These are phyloP conservation scores for Dorcus parallelipipedus DNA, from an alignment of 2,888 invertebrate species.

Conservation along the genomic window DNA sequence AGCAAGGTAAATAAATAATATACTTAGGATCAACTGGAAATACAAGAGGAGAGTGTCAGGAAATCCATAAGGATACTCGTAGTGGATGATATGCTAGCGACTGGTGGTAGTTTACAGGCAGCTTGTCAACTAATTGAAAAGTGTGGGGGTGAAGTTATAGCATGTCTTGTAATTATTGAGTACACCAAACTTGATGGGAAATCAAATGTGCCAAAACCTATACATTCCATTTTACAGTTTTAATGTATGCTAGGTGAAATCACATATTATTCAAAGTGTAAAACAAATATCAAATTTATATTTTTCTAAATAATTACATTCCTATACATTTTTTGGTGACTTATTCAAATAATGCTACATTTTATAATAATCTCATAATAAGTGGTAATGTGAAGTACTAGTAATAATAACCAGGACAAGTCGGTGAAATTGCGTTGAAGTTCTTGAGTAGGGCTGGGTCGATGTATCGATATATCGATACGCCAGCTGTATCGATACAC, in stretches of 20 bases:
- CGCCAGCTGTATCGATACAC: too few relatives aligned
- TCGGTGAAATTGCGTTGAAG: too few relatives aligned
- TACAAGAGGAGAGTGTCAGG: constrained; percentile 70
- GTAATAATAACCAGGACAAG: too few relatives aligned
- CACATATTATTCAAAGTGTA: too few relatives aligned
- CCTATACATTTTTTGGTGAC: too few relatives aligned
- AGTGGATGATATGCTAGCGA: constrained; percentile 93
- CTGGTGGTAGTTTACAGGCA: constrained; percentile 83
- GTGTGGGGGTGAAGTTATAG: constrained; percentile 62
- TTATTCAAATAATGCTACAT: too few relatives aligned
- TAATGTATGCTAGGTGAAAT: constrained; percentile 32
- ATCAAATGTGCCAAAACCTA: constrained; percentile 59
- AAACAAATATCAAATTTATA: too few relatives aligned
- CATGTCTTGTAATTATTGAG: constrained; percentile 80
- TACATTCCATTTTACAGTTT: constrained; percentile 65
- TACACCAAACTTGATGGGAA: constrained; percentile 70
- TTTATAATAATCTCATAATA: too few relatives aligned
- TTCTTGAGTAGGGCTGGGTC: too few relatives aligned
- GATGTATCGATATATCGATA: too few relatives aligned
- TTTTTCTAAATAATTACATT: too few relatives aligned
- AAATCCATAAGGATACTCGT: constrained; percentile 76
- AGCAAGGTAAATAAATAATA: constrained; percentile 16
- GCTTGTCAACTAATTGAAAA: constrained; percentile 64
- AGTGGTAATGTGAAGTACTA: too few relatives aligned
- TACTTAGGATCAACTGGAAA: constrained; percentile 77